Evolutionary conservation across 53 echinoderm and acorn worm genomes (phyloP), one percentile per base, ranked within the genome.

Genomic region (Holothuria leucospilota): DNA sequence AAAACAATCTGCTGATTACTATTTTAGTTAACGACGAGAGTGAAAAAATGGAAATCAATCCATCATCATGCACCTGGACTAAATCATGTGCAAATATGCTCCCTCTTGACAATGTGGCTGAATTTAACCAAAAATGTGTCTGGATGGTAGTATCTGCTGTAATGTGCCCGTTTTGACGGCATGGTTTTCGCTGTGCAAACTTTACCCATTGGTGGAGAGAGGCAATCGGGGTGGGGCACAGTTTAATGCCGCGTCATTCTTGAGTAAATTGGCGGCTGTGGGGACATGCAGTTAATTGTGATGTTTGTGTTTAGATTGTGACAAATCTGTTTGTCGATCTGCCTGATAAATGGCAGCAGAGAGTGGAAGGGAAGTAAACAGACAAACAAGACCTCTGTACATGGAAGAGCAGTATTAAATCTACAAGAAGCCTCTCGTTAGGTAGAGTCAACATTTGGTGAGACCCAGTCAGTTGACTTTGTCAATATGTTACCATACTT

Each of bases 261-360:
- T 23, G n/a, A 9, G 26, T 10, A 75, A 75, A 75, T 49, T 26
- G 25, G 29, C 28, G 40, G 40, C 70, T 70, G 51, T 42, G 20
- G n/a, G 51, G 51, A 52, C 25, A 46, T 52, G 49, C 34, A 75
- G 75, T 52, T 75, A 75, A 75, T 75, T 75, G 51, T 49, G 75
- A n/a, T 75, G 75, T 75, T 75, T 75, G 75, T 75, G 27, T 75
- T 75, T 75, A 46, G 51, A 46, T 75, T 75, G 51, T 75, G 75
- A 51, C 75, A 75, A 75, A 75, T 52, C 75, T 75, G 75, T 75
- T 75, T 24, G 52, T 24, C 52, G 49, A 75, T 75, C 75, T 26
- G 52, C 41, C 49, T 49, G 75, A 75, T 75, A 75, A 75, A 75
- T 75, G 75, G 24, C n/a, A 26, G 52, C 75, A 40, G 13, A 75